Evolutionary conservation across 2,797 vertebrate genomes (phyloP), one percentile per base, ranked within the genome.

Genomic region (Pangasius larnaudii): DNA sequence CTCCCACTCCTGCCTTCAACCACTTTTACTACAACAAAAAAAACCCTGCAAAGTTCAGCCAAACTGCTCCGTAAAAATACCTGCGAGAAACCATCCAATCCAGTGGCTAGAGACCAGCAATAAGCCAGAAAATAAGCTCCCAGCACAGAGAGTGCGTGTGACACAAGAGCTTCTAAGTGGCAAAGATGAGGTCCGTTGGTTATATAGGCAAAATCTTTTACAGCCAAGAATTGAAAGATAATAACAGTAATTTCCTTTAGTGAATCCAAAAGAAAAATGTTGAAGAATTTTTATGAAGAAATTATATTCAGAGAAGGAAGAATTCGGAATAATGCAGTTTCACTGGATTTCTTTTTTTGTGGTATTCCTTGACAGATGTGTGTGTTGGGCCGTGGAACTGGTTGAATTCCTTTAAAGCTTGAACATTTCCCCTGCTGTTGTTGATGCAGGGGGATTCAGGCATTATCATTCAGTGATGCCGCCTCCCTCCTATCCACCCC

Each of bases 391-490:
- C 1, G 7, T 36, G 42, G 53, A 27, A 85, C 30, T 72, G 75
- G 75, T 63, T 80, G 42, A 85, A 80, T 85, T 80, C 74, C 51
- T 51, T 16, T 42, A 81, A 85, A 88, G 53, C 75, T 61, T 88
- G 58, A 88, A 74, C 53, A 80, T 80, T 81, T 88, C 22, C 39
- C 65, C 53, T 81, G 75, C 87, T 85, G 59, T 81, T 81, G 65
- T 81, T 61, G 77, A 81, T 53, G 75, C 53, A 72, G 39, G 61
- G 36, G 53, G 65, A 58, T 81, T 77, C 65, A 72, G 77, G 56
- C 75, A 85, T 88, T 81, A 80, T 88, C 36, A 88, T 88, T 88
- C 83, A 80, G 83, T 39, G 61, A 69, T 89, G 69, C 27, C 51
- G 39, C 63, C 83, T 71, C 42, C 78, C 19, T 46, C 61, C 33